phyloP scores from a whole-genome alignment of 2,113 vertebrate genomes.

The Labrus mixtus region DNA sequence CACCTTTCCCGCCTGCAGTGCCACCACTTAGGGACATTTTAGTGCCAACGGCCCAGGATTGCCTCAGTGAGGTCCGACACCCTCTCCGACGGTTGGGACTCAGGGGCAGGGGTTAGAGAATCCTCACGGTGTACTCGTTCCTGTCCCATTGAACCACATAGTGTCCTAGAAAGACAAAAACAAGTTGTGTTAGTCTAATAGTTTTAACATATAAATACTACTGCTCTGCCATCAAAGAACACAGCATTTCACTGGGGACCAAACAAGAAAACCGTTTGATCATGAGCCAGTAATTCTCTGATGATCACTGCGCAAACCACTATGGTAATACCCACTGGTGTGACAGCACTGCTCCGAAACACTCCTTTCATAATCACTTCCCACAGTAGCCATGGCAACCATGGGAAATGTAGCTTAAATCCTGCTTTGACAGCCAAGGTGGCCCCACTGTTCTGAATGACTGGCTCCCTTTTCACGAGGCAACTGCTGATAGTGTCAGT shows the following conservation, averaged over 20 bases:
- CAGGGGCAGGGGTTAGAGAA: constrained; percentile 79
- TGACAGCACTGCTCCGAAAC: constrained; percentile 68
- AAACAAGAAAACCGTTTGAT: constrained; percentile 49
- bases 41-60: constrained; percentile 95
- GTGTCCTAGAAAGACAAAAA: constrained; percentile 85
- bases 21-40: constrained; percentile 99
- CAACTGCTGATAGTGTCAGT: constrained; percentile 73
- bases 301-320: constrained; percentile 68
- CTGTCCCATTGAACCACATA: constrained; percentile 92
- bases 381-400: constrained; percentile 80
- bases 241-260: constrained; percentile 42
- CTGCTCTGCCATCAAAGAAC: constrained; percentile 21
- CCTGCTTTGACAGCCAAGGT: constrained; percentile 76
- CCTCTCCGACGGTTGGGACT: constrained; percentile 84
- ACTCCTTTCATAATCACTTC: constrained; percentile 78
- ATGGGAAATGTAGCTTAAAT: constrained; percentile 77
- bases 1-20: constrained; percentile 99
- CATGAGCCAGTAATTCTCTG: constrained; percentile 62
- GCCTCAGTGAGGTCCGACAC: constrained; percentile 84
- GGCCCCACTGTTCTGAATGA: constrained; percentile 75
- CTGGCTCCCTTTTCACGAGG: constrained; percentile 72
- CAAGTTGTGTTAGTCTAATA: constrained; percentile 57
- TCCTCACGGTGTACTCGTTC: constrained; percentile 90
- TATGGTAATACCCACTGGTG: constrained; percentile 72
- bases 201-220: constrained; percentile 31